Percentiles rank a stretch among this genome's conserved stretches.
phyloP scores from a whole-genome alignment of 2,113 vertebrate genomes.

The Pyxicephalus adspersus region DNA sequence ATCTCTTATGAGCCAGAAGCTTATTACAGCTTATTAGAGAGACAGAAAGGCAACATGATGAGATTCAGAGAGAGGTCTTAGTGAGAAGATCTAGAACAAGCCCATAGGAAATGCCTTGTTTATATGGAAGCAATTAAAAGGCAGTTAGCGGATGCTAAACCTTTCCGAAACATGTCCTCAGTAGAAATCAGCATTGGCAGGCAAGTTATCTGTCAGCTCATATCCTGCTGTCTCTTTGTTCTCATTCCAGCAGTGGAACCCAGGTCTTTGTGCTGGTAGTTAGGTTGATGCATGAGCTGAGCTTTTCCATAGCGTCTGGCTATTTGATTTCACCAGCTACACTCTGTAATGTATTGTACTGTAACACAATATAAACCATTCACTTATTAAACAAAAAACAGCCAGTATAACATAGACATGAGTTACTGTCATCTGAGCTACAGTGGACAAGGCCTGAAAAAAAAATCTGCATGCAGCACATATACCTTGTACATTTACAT shows the following conservation, averaged over 20 bases:
- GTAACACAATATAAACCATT: conserved; percentile 17
- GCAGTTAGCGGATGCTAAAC: conserved; percentile 54
- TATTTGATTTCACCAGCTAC: conserved; percentile 31
- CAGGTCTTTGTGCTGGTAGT: conserved; percentile 6
- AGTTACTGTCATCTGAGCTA: not conserved
- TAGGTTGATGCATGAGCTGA: conserved; percentile 44
- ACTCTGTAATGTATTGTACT: conserved; percentile 8
- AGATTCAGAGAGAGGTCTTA: conserved; percentile 43
- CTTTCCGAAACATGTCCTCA: conserved; percentile 53
- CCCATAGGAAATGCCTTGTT: conserved; percentile 55
- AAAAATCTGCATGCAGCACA: not conserved
- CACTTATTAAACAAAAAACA: not conserved
- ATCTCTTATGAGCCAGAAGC: conserved; percentile 42
- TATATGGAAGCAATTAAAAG: conserved; percentile 57
- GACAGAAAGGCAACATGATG: conserved; percentile 51
- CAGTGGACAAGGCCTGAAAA: not conserved
- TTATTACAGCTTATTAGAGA: conserved; percentile 52
- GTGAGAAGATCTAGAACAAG: conserved; percentile 40
- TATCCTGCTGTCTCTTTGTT: conserved; percentile 50
- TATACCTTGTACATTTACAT: too few species aligned
- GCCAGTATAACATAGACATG: not conserved
- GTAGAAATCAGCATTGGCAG: conserved; percentile 53
- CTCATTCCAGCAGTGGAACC: conserved; percentile 40
- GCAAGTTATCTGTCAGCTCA: conserved; percentile 51
- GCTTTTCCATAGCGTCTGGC: conserved; percentile 28